A percentile compares a stretch with the other conserved stretches of the same genome.
phyloP scores from a whole-genome alignment of 2,888 invertebrate genomes.

The Acrocyrtus sp. region DNA sequence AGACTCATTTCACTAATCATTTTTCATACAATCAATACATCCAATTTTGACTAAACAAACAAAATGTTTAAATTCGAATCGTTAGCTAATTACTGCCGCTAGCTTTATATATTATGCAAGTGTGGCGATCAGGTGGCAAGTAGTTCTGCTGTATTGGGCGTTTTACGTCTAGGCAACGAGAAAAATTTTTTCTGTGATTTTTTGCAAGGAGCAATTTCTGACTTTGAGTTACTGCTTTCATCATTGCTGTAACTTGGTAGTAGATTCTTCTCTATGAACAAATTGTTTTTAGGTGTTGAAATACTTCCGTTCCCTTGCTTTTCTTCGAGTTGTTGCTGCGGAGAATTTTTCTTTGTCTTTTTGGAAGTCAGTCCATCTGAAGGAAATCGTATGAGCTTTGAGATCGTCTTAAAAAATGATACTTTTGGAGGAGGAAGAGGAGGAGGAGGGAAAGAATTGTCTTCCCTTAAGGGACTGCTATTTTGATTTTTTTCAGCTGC shows the following conservation, averaged over 20 bases:
- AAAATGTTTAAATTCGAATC: not conserved
- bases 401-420: slow-evolving; percentile 54
- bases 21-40: not conserved
- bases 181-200: slow-evolving; percentile 34
- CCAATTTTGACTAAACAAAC: not conserved
- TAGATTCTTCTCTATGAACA: slow-evolving; percentile 26
- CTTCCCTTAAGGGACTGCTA: not conserved
- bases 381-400: slow-evolving; percentile 46
- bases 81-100: too few species aligned
- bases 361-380: slow-evolving; percentile 42
- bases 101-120: too few species aligned
- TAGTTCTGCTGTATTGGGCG: slow-evolving; percentile 4
- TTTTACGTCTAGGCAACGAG: slow-evolving; percentile 11
- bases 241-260: slow-evolving; percentile 3
- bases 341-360: slow-evolving; percentile 35
- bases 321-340: not conserved
- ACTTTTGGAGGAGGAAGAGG: slow-evolving; percentile 23
- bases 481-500: not conserved
- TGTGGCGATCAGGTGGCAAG: slow-evolving; percentile 1
- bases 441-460: not conserved
- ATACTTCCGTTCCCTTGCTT: not conserved
- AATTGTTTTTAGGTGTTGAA: slow-evolving; percentile 16
- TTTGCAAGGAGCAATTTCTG: not conserved
- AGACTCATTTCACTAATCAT: slow-evolving; percentile 28
- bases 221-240: slow-evolving; percentile 9